Base-by-base conservation (phyloP, 2,797 vertebrate species). In the Enteromius unitaeniatus region DNA sequence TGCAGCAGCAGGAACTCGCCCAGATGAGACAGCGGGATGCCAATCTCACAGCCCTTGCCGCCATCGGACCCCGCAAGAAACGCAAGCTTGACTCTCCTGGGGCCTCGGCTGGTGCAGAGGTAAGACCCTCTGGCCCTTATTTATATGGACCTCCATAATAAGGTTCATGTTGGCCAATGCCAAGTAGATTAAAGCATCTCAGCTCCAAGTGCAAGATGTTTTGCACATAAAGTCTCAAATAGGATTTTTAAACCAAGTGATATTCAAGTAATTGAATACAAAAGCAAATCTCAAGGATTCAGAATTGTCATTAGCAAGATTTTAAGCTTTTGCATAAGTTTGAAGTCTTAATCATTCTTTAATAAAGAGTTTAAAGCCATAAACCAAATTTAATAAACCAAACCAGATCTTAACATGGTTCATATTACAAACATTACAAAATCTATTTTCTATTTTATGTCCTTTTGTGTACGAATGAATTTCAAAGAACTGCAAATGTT, bases 11-110 rank as follows among this genome's bases (percentile, higher is more conserved):
- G 87, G 97, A 99, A 89, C 92, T 98, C 90, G 97, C 96, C 45
- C 97, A 98, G 92, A 98, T 99, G 95, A 94, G 96, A 86, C 98
- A 99, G 92, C 94, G 96, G 67, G 97, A 99, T 73, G 97, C 97
- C 92, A 99, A 99, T 92, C 92, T 97, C 86, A 97, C 97, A 1
- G 97, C 97, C 0, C 95, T 99, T 88, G 97, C 97, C 21, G 98
- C 97, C 0, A 99, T 98, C 0, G 97, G 97, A 77, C 97, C 97
- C 70, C 93, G 98, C 84, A 99, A 97, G 90, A 98, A 98, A 89
- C 94, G 96, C 92, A 98, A 96, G 94, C 93, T 95, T 75, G 96
- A 98, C 75, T 97, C 96, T 28, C 94, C 95, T 0, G 95, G 95
- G 6, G 92, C 95, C 11, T 96, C 96, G 67, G 93, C 95, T 45